A percentile compares a stretch with the other conserved stretches of the same genome.
These are phyloP conservation scores for Echinops telfairi DNA, from an alignment of 2,113 vertebrate species.

Conservation along the genomic window DNA sequence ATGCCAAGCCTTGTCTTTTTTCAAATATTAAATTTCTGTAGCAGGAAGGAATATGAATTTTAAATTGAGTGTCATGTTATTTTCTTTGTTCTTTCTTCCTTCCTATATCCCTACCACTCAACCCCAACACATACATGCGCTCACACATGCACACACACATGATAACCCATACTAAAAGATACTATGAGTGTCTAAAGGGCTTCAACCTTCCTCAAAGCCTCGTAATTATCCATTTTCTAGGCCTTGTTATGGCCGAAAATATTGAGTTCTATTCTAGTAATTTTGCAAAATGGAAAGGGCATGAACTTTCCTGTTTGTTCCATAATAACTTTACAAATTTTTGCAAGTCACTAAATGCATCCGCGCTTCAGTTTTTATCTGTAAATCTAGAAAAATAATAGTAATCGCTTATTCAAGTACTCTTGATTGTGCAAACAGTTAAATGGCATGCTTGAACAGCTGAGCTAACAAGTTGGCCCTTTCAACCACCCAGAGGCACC, in stretches of 20 bases:
- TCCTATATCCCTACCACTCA: neutral
- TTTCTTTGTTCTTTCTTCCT: constrained; percentile 45
- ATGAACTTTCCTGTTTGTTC: neutral
- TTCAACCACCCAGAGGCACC: neutral
- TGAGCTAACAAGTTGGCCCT: neutral
- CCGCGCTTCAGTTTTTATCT: constrained; percentile 39
- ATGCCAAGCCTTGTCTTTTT: constrained; percentile 36
- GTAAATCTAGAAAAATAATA: neutral
- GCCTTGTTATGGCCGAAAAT: neutral
- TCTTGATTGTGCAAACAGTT: neutral
- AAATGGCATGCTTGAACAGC: neutral
- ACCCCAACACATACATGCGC: neutral
- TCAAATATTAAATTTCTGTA: constrained; percentile 26
- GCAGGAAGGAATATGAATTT: neutral
- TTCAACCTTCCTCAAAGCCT: neutral
- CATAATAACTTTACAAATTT: constrained; percentile 5
- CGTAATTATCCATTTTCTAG: neutral
- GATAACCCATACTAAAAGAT: constrained; percentile 12
- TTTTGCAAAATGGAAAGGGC: constrained; percentile 11
- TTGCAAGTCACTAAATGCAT: neutral
- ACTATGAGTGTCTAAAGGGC: neutral
- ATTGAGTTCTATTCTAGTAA: neutral
- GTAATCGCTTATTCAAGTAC: neutral
- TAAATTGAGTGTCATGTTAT: neutral
- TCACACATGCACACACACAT: neutral